These are phyloP conservation scores for Acrobasis repandana DNA, from an alignment of 2,888 invertebrate genomes.

Conservation along the genomic window DNA sequence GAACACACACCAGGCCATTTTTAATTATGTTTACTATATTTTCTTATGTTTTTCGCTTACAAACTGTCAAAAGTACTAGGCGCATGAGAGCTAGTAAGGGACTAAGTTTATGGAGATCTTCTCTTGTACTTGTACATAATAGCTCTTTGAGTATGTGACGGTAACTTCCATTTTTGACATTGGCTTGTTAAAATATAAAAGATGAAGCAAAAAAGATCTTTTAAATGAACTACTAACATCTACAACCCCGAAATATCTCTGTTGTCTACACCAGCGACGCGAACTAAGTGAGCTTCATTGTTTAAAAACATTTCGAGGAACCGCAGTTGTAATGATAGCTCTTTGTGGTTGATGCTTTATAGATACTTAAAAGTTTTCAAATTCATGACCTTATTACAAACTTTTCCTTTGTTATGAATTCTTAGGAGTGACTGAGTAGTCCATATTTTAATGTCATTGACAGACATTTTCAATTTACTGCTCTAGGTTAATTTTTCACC, in stretches of 20 bases:
- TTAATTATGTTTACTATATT: too few relatives aligned
- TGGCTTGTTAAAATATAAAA: too few relatives aligned
- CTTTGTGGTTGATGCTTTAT: slow-evolving; percentile 19
- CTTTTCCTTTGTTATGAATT: slow-evolving; percentile 16
- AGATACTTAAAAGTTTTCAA: slow-evolving; percentile 22
- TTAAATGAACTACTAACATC: not conserved
- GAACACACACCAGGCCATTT: too few relatives aligned
- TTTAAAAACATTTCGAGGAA: slow-evolving; percentile 6
- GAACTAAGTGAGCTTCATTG: not conserved
- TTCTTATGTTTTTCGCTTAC: too few relatives aligned
- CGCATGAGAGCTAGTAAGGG: too few relatives aligned
- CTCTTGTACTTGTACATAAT: too few relatives aligned
- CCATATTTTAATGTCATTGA: slow-evolving; percentile 11
- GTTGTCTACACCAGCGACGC: not conserved
- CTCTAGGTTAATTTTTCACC: not conserved
- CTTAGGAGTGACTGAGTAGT: slow-evolving; percentile 3
- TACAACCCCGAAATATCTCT: not conserved
- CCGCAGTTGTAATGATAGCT: slow-evolving; percentile 4
- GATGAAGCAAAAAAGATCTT: not conserved
- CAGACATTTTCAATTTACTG: slow-evolving; percentile 4
- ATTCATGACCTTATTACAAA: slow-evolving; percentile 18
- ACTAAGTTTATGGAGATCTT: too few relatives aligned
- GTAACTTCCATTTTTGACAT: too few relatives aligned
- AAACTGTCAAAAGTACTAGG: too few relatives aligned
- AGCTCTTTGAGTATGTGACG: too few relatives aligned